These are phyloP conservation scores for Ictalurus punctatus DNA, from an alignment of 2,113 vertebrate species.

Conservation along the genomic window DNA sequence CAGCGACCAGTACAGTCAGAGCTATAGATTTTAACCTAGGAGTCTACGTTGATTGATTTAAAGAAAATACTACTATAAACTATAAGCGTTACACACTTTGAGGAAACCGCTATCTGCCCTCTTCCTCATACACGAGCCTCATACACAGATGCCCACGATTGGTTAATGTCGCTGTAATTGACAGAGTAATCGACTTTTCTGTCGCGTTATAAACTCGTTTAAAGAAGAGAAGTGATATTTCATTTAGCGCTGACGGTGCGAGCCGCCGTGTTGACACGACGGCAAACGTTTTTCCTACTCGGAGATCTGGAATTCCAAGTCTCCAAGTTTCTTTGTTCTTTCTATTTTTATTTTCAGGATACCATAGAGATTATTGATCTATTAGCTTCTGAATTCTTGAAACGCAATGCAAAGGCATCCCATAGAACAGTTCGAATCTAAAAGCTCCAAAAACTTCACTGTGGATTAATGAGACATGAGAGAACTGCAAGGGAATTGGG, in stretches of 20 bases:
- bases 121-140: background rate
- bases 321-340: background rate
- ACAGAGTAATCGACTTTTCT: background rate
- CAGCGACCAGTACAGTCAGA: background rate
- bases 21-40: background rate
- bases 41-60: background rate
- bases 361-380: too few relatives aligned
- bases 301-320: background rate
- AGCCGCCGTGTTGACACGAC: background rate
- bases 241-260: background rate
- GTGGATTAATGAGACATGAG: slow-evolving; percentile 27
- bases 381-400: background rate
- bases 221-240: background rate
- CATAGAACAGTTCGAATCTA: background rate
- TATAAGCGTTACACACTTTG: background rate
- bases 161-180: background rate
- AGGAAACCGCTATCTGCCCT: background rate
- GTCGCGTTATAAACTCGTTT: background rate
- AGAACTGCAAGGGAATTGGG: slow-evolving; percentile 25
- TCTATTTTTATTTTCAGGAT: background rate
- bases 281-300: background rate
- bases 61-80: background rate
- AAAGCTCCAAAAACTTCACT: slow-evolving; percentile 1
- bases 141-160: background rate
- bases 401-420: background rate